Evolutionary conservation across 2,113 vertebrate genomes (phyloP).

Genomic region (Choloepus hoffmanni): DNA sequence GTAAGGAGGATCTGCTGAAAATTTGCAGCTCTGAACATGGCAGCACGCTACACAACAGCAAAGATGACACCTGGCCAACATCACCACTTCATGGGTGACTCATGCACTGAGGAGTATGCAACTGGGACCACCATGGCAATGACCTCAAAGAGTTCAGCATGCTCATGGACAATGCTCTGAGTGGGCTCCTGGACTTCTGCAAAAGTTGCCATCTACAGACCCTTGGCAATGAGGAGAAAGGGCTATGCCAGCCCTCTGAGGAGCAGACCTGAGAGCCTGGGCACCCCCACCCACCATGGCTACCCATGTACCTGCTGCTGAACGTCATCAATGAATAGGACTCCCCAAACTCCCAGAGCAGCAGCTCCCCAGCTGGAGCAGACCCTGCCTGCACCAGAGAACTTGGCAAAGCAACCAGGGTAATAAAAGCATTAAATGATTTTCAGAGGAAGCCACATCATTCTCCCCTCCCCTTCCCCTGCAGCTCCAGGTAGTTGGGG

Average conservation of each 20-base stretch:
- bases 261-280: constrained; percentile 85
- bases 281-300: constrained; percentile 85
- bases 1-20: constrained; percentile 92
- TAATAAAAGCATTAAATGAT: constrained; percentile 78
- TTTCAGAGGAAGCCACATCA: constrained; percentile 82
- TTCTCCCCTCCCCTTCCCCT: constrained; percentile 15
- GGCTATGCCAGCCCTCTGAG: constrained; percentile 84
- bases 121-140: constrained; percentile 87
- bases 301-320: constrained; percentile 91
- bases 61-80: constrained; percentile 92
- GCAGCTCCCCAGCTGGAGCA: constrained; percentile 88
- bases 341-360: constrained; percentile 88
- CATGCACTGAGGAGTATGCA: constrained; percentile 97
- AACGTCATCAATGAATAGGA: constrained; percentile 97
- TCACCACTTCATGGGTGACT: constrained; percentile 96
- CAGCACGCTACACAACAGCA: constrained; percentile 85
- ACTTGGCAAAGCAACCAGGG: constrained; percentile 50
- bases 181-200: constrained; percentile 91
- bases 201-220: constrained; percentile 92
- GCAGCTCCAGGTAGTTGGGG: background rate
- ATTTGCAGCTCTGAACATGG: constrained; percentile 87
- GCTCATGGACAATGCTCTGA: constrained; percentile 89
- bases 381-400: constrained; percentile 52
- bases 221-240: constrained; percentile 90
- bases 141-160: constrained; percentile 91